These are phyloP conservation scores for Ptychoptera contaminata DNA, from an alignment of 2,888 invertebrate species.

Conservation along the genomic window DNA sequence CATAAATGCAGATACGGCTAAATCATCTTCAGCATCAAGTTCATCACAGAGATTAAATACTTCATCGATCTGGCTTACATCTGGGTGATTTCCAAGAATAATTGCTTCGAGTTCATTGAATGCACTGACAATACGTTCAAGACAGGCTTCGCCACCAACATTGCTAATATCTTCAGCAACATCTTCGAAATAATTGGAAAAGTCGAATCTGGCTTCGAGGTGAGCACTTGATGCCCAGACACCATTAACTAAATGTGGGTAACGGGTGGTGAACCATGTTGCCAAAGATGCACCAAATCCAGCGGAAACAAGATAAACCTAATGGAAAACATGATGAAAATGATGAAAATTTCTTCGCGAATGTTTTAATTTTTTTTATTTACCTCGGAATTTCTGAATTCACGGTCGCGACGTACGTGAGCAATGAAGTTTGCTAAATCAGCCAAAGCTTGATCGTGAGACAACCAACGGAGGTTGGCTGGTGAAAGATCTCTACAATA, in stretches of 20 bases:
- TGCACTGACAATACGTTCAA: slow-evolving; percentile 22
- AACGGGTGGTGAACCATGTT: slow-evolving; percentile 40
- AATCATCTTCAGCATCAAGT: too few relatives aligned
- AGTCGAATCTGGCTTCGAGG: slow-evolving; percentile 38
- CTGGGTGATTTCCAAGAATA: too few relatives aligned
- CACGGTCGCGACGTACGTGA: too few relatives aligned
- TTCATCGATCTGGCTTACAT: too few relatives aligned
- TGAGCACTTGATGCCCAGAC: slow-evolving; percentile 45
- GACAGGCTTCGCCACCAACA: slow-evolving; percentile 22
- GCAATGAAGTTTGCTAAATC: slow-evolving; percentile 47
- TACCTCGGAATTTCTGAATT: too few relatives aligned
- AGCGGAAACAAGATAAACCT: too few relatives aligned
- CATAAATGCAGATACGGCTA: too few relatives aligned
- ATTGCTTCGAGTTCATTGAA: slow-evolving; percentile 9
- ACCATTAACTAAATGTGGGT: slow-evolving; percentile 40
- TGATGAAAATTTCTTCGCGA: too few relatives aligned
- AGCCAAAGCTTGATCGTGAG: slow-evolving; percentile 47
- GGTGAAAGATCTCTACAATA: slow-evolving; percentile 35
- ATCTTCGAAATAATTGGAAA: slow-evolving; percentile 23
- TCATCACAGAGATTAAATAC: too few relatives aligned
- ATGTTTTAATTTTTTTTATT: too few relatives aligned
- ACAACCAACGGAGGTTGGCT: slow-evolving; percentile 42
- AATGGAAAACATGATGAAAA: too few relatives aligned
- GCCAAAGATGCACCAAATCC: slow-evolving; percentile 41
- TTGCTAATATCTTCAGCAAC: too few relatives aligned